These are phyloP conservation scores for Rachycentron canadum DNA, from an alignment of 2,797 vertebrate species.

Conservation along the genomic window DNA sequence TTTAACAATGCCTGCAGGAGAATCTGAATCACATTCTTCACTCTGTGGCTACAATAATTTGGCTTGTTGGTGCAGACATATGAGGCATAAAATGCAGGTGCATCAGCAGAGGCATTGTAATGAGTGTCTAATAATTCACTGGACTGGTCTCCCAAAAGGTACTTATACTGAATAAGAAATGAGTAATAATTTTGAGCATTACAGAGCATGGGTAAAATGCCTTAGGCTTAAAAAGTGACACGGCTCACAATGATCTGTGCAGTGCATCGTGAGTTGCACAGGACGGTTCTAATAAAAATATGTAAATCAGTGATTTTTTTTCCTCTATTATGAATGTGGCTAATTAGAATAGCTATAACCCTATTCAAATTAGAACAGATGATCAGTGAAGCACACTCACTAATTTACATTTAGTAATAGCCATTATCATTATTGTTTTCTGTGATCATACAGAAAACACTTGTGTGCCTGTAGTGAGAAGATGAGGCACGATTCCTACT, in stretches of 20 bases:
- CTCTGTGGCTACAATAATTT: conserved; percentile 25
- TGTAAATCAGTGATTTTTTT: conserved; percentile 24
- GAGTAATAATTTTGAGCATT: conserved; percentile 41
- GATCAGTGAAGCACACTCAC: conserved; percentile 14
- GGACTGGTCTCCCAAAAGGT: conserved; percentile 41
- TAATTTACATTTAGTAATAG: conserved; percentile 43
- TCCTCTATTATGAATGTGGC: conserved; percentile 9
- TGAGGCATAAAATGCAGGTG: conserved; percentile 46
- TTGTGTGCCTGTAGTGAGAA: neutral
- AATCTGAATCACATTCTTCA: conserved; percentile 27
- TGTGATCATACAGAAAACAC: conserved; percentile 19
- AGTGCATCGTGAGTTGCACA: neutral
- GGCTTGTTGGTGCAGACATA: conserved; percentile 34
- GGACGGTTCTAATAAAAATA: conserved; percentile 31
- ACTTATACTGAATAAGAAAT: conserved; percentile 48
- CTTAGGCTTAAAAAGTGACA: conserved; percentile 30
- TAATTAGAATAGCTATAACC: conserved; percentile 35
- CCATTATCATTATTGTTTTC: conserved; percentile 35
- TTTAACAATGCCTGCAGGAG: conserved; percentile 32
- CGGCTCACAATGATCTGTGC: conserved; percentile 9
- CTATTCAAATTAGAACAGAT: conserved; percentile 25
- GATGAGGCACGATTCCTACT: neutral
- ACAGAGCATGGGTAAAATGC: conserved; percentile 26
- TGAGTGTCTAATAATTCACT: conserved; percentile 53
- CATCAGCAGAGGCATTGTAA: conserved; percentile 45